Conservation (phyloP, 2,113 vertebrate genomes). For the Syngnathus floridae region DNA sequence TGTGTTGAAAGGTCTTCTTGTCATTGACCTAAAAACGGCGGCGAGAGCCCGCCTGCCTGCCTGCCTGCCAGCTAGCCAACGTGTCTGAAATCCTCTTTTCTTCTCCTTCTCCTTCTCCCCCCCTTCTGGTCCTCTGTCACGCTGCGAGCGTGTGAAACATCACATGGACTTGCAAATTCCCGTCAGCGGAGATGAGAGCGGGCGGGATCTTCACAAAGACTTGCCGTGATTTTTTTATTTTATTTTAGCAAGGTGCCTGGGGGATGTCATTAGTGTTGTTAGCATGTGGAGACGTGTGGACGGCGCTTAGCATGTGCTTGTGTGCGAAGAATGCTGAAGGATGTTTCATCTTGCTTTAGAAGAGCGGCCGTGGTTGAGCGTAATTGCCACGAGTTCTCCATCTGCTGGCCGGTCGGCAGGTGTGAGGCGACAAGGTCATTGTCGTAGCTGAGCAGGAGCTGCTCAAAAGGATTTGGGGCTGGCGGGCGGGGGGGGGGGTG, state of each 20-base stretch:
- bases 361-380: conserved; percentile 33
- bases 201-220: conserved; percentile 53
- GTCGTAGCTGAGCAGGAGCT: conserved; percentile 3
- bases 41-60: conserved; percentile 27
- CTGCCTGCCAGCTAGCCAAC: conserved; percentile 54
- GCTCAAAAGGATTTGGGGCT: not conserved
- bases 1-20: conserved; percentile 56
- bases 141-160: conserved; percentile 50
- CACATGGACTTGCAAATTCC: conserved; percentile 63
- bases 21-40: conserved; percentile 67
- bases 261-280: conserved; percentile 66
- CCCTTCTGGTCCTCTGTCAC: conserved; percentile 37
- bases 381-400: conserved; percentile 49
- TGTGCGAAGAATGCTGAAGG: conserved; percentile 15
- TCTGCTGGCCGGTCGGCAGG: conserved; percentile 22
- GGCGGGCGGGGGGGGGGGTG: not conserved
- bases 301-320: not conserved
- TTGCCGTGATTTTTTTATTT: conserved; percentile 23
- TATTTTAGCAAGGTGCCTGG: conserved; percentile 44
- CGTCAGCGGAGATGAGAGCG: conserved; percentile 60
- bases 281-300: conserved; percentile 35
- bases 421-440: conserved; percentile 1
- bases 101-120: conserved; percentile 43
- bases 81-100: conserved; percentile 64
- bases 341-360: conserved; percentile 40